Base-by-base conservation (phyloP, 2,113 vertebrate genomes). In the Notarius quadriscutis region DNA sequence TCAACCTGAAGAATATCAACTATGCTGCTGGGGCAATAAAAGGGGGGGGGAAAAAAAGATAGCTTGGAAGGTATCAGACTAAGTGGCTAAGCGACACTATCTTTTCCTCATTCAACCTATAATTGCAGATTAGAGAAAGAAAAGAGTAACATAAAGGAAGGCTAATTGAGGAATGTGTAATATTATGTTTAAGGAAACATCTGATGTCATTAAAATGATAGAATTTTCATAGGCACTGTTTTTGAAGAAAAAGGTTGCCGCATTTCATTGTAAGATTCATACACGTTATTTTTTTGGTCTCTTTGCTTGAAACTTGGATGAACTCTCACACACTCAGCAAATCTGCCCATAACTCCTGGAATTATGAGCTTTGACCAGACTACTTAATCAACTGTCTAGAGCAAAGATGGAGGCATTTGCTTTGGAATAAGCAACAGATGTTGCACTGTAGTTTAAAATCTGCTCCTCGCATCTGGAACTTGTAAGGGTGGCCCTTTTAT, bases 331-430 rank as follows among this genome's bases (percentile, higher is more conserved):
- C 74, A 65, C 74, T 77, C 50, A 58, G 50, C 15, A 62, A 58
- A 79, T 74, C 74, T 34, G n/a, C 27, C 48, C 74, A 65, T 79
- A 57, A 78, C 25, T 83, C 84, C 20, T n/a, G 57, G 84, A 77
- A 86, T 78, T 78, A 86, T n/a, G 84, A 86, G 11, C 51, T 51
- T 55, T 57, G 74, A 78, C 84, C 27, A 60, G 84, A 85, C 58
- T 67, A 75, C 74, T 86, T 65, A 78, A 63, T 67, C 84, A 79
- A 15, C 58, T 79, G 74, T n/a, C 84, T 79, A 14, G 60, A 86
- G 63, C 17, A 30, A 65, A 78, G 60, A 63, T 79, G 74, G 84
- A 86, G 60, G 74, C 48, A 12, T 86, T 86, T 57, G 27, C 75
- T 57, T 69, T 80, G 51, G 67, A 86, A 86, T 67, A 17, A 15